These are phyloP conservation scores for Orchesellides sinensis DNA, from an alignment of 2,888 invertebrate genomes.

Conservation along the genomic window DNA sequence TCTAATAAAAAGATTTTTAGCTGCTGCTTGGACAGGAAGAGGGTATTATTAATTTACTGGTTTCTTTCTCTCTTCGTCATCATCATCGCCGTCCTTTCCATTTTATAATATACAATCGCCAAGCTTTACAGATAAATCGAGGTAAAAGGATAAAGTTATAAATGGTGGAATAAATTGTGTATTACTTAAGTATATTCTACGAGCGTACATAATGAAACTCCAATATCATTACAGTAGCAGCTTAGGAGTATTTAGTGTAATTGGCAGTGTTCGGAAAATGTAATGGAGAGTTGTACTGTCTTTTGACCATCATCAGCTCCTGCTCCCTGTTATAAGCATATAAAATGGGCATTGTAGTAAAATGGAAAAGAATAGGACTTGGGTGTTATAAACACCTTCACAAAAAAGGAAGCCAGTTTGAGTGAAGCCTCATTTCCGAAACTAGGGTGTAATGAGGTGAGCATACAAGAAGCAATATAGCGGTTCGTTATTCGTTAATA, in stretches of 20 bases:
- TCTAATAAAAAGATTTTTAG: no score
- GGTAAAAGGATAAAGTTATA: conserved; percentile 1
- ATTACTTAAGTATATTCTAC: background rate
- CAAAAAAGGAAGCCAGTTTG: conserved; percentile 33
- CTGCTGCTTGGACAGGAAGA: conserved; percentile 65
- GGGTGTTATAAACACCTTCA: conserved; percentile 54
- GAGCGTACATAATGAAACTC: background rate
- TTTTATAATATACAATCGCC: background rate
- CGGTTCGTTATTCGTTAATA: background rate
- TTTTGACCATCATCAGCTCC: background rate
- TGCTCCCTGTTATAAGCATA: background rate
- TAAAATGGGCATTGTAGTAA: background rate
- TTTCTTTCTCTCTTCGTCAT: conserved; percentile 51
- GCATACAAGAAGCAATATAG: background rate
- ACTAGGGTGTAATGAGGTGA: conserved; percentile 59
- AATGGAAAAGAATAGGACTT: background rate
- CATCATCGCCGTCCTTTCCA: conserved; percentile 30
- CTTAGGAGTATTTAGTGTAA: conserved; percentile 33
- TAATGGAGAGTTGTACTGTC: conserved; percentile 14
- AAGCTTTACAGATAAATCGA: background rate
- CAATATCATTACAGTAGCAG: conserved; percentile 5
- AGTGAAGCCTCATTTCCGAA: conserved; percentile 66
- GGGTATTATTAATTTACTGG: conserved; percentile 58
- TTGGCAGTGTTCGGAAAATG: conserved; percentile 34
- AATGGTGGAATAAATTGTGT: background rate